Percentiles rank a stretch among this genome's conserved stretches.
Conservation (phyloP, 2,797 vertebrate species). For the Carduelis carduelis region DNA sequence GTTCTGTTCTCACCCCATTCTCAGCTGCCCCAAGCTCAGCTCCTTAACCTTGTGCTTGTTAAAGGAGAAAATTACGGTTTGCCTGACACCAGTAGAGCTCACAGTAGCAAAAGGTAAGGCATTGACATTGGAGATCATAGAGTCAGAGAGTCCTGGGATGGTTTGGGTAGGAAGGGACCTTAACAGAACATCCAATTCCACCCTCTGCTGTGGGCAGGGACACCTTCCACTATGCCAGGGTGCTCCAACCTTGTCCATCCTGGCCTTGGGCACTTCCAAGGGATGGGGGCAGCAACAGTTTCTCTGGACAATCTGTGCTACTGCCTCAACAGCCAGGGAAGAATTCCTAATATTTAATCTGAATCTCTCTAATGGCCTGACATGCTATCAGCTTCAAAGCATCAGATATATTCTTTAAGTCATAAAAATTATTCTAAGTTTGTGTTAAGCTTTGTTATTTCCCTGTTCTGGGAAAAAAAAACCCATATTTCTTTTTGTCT, state of each 20-base stretch:
- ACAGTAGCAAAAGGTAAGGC: background rate
- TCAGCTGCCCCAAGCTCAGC: background rate
- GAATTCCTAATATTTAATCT: background rate
- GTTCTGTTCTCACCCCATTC: background rate
- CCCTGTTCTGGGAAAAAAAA: background rate
- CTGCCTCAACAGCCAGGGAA: background rate
- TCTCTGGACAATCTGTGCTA: background rate
- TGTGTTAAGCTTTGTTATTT: background rate
- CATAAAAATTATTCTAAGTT: background rate
- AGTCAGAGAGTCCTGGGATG: background rate
- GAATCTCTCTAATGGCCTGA: background rate
- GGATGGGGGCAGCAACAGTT: background rate
- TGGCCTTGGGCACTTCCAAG: background rate
- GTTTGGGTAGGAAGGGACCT: background rate
- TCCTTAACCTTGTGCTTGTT: background rate
- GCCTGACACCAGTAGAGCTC: background rate
- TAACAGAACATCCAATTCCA: background rate
- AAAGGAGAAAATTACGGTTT: background rate
- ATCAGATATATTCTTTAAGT: background rate
- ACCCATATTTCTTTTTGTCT: background rate
- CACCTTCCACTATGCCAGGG: background rate
- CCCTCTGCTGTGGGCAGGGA: background rate
- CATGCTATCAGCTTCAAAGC: background rate
- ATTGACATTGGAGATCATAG: background rate
- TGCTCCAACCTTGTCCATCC: background rate